Base-by-base conservation (phyloP, 2,888 invertebrate genomes). In the Diploptera punctata region DNA sequence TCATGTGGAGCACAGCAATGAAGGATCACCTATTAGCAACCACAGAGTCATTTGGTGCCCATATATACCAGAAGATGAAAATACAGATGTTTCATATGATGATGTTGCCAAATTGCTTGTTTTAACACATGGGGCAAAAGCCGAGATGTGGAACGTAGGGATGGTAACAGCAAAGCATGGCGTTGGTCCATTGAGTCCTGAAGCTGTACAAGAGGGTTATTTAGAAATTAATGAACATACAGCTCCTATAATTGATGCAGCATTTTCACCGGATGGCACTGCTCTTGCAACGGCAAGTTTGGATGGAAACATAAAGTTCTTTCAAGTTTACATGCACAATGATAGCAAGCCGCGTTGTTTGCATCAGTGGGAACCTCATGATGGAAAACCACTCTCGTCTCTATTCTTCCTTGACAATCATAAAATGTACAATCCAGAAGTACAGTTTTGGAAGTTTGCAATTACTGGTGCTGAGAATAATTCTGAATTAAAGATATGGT, bases 351-450 rank as follows among this genome's bases (percentile, higher is more conserved):
- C 92, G 3, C 88, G 94, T 76, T 96, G 95, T 83, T 85, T 98
- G 75, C 96, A 98, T 85, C 90, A 94, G 80, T 97, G 98, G 98
- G 89, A 90, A 80, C 98, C 98, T 0, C 98, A 98, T 81, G 91
- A 89, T 54, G 96, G 96, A 4, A 90, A 91, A 79, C 91, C 96
- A 0, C 88, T 98, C 72, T 93, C 93, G 43, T 93, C 92, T 26
- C 87, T 98, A n/a, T 93, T 95, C 83, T 98, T 98, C 84, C 87
- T 98, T 4, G 98, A 98, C 83, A 95, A 98, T 83, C 92, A 95
- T 80, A 92, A 93, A 79, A 90, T 91, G 79, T 91, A 90, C 31
- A 82, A 81, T 67, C 80, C 84, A 54, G 73, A 76, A 77, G 88
- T 87, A 16, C 90, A 93, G 80, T 97, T 97, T 83, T 99, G 99